Conservation (phyloP, 2,888 invertebrate species). For the Craniophora ligustri region DNA sequence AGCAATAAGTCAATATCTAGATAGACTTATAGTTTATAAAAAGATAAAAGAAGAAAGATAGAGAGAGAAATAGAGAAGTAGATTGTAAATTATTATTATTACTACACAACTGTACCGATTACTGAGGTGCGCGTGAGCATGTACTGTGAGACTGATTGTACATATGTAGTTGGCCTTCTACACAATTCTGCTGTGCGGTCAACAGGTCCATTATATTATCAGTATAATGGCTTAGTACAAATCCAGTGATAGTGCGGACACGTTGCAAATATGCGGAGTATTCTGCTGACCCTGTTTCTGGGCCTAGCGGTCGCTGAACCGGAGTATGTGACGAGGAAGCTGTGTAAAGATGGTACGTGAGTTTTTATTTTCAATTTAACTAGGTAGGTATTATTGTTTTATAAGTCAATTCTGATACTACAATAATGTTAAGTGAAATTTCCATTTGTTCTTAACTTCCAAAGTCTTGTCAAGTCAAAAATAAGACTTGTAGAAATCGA, state of each 20-base stretch:
- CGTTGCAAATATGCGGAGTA: slow-evolving; percentile 37
- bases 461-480: too few relatives aligned
- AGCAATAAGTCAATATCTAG: too few relatives aligned
- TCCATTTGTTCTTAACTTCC: too few relatives aligned
- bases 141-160: slow-evolving; percentile 3
- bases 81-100: too few relatives aligned
- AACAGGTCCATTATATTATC: slow-evolving; percentile 45
- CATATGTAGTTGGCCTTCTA: slow-evolving; percentile 42
- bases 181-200: slow-evolving; percentile 43
- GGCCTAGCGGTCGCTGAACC: slow-evolving; percentile 44
- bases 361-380: neutral
- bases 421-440: too few relatives aligned
- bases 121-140: neutral
- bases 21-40: too few relatives aligned
- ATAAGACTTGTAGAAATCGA: too few relatives aligned
- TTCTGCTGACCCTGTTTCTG: slow-evolving; percentile 40
- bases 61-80: too few relatives aligned
- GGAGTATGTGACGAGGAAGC: slow-evolving; percentile 69
- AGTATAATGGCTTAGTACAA: slow-evolving; percentile 40
- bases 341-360: slow-evolving; percentile 71
- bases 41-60: too few relatives aligned
- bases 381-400: too few relatives aligned
- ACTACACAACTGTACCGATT: too few relatives aligned
- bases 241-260: slow-evolving; percentile 24
- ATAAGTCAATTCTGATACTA: too few relatives aligned